Evolutionary conservation across 2,888 invertebrate species (phyloP), one percentile per base, ranked within the genome.

Genomic region (Stenichneumon culpator): DNA sequence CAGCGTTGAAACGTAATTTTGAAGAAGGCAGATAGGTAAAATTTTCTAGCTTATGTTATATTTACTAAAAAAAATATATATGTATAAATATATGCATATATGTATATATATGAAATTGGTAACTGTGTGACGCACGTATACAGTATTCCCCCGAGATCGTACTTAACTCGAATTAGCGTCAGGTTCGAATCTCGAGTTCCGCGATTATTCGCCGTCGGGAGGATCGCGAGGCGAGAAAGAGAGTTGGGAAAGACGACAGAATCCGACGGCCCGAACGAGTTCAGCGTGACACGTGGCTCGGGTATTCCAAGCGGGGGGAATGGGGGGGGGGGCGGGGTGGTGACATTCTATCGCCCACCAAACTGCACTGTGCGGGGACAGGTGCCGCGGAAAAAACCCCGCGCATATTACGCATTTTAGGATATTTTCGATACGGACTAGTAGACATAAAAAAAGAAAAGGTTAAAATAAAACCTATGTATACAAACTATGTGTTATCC

Each of bases 401-500:
- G 54, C 65, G 69, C 79, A 52, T 82, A 82, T 82, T 82, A 80
- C 79, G 77, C 82, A 80, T 54, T 85, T 85, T 85, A 85, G 75
- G 75, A 82, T 85, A 79, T 84, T 82, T 78, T 79, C 44, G 74
- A 52, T 36, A 72, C 36, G 22, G 73, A 75, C 57, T 65, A 84
- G 6, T 22, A 22, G 9, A 54, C 9, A 54, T 22, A 11, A 54
- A 54, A 22, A 54, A 54, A 36, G 9, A 7, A 36, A 36, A 36
- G 9, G 36, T 2, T 9, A 36, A 36, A 36, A 36, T 7, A 36
- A 36, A 9, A 36, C 0, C 36, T 9, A 7, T 19, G 22, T 54
- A 54, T 22, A 11, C 22, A 19, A n/a, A 19, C 19, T 7, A 22
- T 54, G 54, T 54, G 54, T 54, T 54, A 54, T 54, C 54, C 22